phyloP scores from a whole-genome alignment of 2,888 invertebrate genomes.

The Acleris sparsana region DNA sequence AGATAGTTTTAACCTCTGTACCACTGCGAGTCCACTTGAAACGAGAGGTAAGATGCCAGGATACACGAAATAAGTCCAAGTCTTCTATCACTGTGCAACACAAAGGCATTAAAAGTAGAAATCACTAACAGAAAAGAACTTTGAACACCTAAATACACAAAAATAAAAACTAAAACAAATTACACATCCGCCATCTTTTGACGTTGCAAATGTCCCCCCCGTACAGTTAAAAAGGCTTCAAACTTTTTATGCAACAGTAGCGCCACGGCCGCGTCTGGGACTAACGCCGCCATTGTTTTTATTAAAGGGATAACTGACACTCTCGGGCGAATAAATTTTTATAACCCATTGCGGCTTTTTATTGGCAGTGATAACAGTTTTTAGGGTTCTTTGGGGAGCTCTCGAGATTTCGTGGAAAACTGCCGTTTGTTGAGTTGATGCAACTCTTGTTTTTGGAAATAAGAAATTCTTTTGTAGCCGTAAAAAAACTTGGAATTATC shows the following conservation, averaged over 20 bases:
- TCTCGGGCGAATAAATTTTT: constrained; percentile 26
- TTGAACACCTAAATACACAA: too few species aligned
- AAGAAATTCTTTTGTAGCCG: neutral
- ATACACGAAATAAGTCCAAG: too few species aligned
- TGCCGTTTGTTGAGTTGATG: constrained; percentile 14
- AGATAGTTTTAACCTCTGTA: too few species aligned
- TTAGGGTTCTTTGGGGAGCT: constrained; percentile 16
- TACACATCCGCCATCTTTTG: too few species aligned
- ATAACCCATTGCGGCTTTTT: constrained; percentile 27
- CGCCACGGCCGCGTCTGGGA: constrained; percentile 12
- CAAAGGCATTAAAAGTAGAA: too few species aligned
- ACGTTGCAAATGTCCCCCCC: too few species aligned
- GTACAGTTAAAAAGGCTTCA: neutral
- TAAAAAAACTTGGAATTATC: too few species aligned
- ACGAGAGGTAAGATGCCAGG: too few species aligned
- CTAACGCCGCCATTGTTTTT: constrained; percentile 30
- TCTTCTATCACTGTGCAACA: too few species aligned
- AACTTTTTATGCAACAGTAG: neutral
- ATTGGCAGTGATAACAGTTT: constrained; percentile 27
- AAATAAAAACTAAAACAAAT: too few species aligned
- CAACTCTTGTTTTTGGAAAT: constrained; percentile 8
- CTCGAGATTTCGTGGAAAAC: constrained; percentile 3
- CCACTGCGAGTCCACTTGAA: too few species aligned
- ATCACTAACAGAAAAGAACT: too few species aligned
- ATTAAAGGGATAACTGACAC: constrained; percentile 22